phyloP scores from a whole-genome alignment of 2,113 vertebrate genomes.

The Daboia siamensis region DNA sequence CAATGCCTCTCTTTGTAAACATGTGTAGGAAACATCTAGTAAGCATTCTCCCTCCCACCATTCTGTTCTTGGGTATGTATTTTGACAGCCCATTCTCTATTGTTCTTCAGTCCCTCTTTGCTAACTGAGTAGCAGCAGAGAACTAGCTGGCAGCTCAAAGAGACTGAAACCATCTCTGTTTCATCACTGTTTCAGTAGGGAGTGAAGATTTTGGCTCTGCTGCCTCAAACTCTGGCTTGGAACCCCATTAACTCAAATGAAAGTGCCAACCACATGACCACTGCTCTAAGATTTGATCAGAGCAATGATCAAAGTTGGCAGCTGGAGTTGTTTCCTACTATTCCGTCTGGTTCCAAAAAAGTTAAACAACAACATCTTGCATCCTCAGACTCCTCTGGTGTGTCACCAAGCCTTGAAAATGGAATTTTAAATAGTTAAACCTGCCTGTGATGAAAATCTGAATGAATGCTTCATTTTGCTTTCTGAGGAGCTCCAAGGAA shows the following conservation, averaged over 20 bases:
- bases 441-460: background rate
- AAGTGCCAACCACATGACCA: background rate
- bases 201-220: background rate
- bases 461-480: background rate
- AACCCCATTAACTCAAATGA: background rate
- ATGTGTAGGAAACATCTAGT: conserved; percentile 31
- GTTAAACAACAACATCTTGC: background rate
- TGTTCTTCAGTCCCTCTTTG: background rate
- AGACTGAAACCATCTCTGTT: background rate
- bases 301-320: background rate
- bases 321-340: background rate
- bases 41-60: conserved; percentile 6
- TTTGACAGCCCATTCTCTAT: conserved; percentile 21
- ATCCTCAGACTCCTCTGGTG: background rate
- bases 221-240: background rate
- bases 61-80: conserved; percentile 17
- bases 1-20: conserved; percentile 35
- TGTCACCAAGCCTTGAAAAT: background rate
- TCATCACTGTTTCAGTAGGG: background rate
- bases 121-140: background rate
- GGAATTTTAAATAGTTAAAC: background rate
- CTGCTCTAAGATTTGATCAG: background rate
- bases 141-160: background rate
- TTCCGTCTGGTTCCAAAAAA: background rate
- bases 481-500: background rate